These are phyloP conservation scores for Charadrius vociferus DNA, from an alignment of 2,113 vertebrate genomes.

Conservation along the genomic window DNA sequence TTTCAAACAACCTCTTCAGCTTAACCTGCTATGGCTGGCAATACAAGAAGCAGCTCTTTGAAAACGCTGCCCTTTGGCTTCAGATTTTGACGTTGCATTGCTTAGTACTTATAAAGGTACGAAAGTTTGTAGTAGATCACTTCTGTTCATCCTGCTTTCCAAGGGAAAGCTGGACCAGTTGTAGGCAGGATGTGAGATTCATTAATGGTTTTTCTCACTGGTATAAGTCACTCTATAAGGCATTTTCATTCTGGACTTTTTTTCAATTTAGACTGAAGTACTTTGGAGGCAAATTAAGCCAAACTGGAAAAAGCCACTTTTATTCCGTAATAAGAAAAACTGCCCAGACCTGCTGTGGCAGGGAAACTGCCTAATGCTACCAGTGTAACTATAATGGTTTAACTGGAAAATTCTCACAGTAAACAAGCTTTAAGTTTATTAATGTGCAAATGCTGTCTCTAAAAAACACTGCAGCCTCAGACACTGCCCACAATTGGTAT, in stretches of 20 bases:
- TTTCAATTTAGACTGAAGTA: neutral
- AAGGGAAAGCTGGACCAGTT: neutral
- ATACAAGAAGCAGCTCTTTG: neutral
- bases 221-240: neutral
- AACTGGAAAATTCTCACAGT: conserved; percentile 8
- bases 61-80: neutral
- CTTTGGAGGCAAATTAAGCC: conserved; percentile 16
- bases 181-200: neutral
- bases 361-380: neutral
- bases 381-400: neutral
- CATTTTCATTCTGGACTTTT: neutral
- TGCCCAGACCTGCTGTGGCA: neutral
- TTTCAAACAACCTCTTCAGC: neutral
- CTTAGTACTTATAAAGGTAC: neutral
- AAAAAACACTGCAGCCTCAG: neutral
- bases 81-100: neutral
- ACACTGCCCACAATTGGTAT: neutral
- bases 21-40: neutral
- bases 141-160: neutral
- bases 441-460: neutral
- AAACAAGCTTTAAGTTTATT: conserved; percentile 3
- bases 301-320: conserved; percentile 8
- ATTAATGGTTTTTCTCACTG: neutral
- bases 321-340: neutral
- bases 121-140: neutral